A percentile compares a stretch with the other conserved stretches of the same genome.
phyloP scores from a whole-genome alignment of 2,113 vertebrate species.

The Trinectes maculatus region DNA sequence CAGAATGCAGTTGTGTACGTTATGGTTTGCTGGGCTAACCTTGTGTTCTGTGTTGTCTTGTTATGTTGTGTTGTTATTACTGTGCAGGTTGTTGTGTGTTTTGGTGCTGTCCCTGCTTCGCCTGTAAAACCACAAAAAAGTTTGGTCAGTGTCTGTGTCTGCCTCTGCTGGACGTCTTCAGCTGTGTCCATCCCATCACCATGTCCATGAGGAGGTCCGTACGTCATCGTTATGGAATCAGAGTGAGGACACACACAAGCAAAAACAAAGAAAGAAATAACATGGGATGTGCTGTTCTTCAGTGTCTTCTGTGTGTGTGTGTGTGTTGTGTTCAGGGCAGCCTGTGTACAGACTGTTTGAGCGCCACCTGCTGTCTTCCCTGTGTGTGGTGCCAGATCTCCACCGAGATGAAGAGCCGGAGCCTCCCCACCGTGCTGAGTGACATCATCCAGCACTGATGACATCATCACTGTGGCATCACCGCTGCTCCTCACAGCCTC shows the following conservation, averaged over 20 bases:
- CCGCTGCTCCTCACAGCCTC: no score
- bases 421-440: conserved; percentile 20
- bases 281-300: background rate
- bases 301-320: background rate
- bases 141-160: conserved; percentile 70
- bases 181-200: conserved; percentile 44
- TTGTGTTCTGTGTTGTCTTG: background rate
- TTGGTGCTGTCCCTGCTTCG: conserved; percentile 79
- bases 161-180: conserved; percentile 68
- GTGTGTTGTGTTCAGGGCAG: conserved; percentile 36
- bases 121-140: conserved; percentile 63
- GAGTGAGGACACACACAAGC: conserved; percentile 14
- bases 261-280: no score
- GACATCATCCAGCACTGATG: conserved; percentile 41
- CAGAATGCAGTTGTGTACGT: no score
- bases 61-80: background rate
- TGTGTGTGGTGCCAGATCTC: conserved; percentile 69
- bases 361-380: conserved; percentile 38
- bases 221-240: conserved; percentile 44
- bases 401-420: conserved; percentile 48
- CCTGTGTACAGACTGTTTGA: conserved; percentile 55
- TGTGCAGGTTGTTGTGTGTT: conserved; percentile 69
- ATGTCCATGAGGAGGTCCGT: conserved; percentile 64
- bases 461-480: conserved; percentile 2
- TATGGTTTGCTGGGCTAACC: no score